Evolutionary conservation across 2,888 invertebrate genomes (phyloP).

Genomic region (Polietes domitor): DNA sequence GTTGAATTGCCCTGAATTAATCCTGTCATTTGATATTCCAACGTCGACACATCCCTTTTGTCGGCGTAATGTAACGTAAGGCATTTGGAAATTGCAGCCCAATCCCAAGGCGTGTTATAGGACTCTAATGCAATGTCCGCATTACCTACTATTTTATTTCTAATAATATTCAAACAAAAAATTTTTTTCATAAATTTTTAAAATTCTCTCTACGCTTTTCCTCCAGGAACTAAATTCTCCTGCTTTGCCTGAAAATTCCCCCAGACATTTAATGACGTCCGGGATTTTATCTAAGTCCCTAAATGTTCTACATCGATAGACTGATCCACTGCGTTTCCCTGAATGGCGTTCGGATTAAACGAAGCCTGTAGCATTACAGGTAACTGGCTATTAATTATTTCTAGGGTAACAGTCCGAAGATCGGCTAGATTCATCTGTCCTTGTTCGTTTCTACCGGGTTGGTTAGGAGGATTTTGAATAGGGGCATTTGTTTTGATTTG

Average conservation of each 20-base stretch:
- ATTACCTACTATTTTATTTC: slow-evolving; percentile 23
- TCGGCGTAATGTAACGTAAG: slow-evolving; percentile 62
- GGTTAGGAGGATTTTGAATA: slow-evolving; percentile 5
- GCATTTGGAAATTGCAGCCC: slow-evolving; percentile 56
- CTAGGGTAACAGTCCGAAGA: slow-evolving; percentile 20
- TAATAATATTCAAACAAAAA: neutral
- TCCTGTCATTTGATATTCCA: slow-evolving; percentile 56
- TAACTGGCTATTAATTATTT: slow-evolving; percentile 13
- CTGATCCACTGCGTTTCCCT: neutral
- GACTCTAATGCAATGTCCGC: slow-evolving; percentile 46
- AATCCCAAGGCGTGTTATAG: slow-evolving; percentile 51
- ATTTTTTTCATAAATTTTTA: slow-evolving; percentile 24
- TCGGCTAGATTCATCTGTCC: neutral
- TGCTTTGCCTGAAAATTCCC: slow-evolving; percentile 46
- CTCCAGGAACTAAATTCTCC: no score
- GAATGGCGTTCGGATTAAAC: neutral
- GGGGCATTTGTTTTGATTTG: slow-evolving; percentile 20
- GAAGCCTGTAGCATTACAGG: slow-evolving; percentile 12
- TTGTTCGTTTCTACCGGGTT: neutral
- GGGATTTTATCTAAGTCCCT: no score
- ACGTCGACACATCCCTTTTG: slow-evolving; percentile 61
- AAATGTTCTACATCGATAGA: slow-evolving; percentile 20
- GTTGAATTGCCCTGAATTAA: slow-evolving; percentile 23
- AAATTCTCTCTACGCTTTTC: slow-evolving; percentile 7
- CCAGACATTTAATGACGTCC: slow-evolving; percentile 24